These are phyloP conservation scores for Fregetta grallaria DNA, from an alignment of 2,113 vertebrate genomes.

Conservation along the genomic window DNA sequence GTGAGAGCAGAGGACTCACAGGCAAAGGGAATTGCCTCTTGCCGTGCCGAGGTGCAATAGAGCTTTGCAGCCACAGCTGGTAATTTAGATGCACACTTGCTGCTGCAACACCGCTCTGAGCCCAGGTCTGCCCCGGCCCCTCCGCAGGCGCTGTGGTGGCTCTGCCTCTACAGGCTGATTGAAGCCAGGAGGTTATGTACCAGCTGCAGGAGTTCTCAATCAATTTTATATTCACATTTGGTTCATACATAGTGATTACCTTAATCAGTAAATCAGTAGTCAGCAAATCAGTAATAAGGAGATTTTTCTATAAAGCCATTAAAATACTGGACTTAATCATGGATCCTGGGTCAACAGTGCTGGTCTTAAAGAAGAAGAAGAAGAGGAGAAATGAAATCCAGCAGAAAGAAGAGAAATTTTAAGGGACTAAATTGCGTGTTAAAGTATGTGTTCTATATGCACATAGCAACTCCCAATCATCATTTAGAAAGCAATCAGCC, in stretches of 20 bases:
- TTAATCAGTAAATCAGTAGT: conserved; percentile 21
- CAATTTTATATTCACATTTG: background rate
- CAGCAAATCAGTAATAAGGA: conserved; percentile 13
- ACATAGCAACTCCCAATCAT: background rate
- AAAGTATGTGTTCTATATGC: background rate
- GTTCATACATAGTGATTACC: background rate
- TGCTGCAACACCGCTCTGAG: background rate
- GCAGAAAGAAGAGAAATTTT: background rate
- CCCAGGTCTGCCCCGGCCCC: background rate
- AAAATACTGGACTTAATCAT: background rate
- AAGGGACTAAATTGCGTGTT: background rate
- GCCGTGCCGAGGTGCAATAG: background rate
- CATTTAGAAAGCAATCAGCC: background rate
- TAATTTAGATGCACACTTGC: background rate
- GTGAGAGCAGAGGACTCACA: background rate
- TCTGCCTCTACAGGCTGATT: background rate
- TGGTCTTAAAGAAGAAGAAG: background rate
- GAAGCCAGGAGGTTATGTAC: background rate
- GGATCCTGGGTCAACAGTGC: background rate
- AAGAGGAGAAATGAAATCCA: background rate
- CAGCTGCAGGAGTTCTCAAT: background rate
- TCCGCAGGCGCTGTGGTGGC: background rate
- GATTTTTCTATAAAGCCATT: background rate
- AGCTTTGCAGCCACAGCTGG: background rate
- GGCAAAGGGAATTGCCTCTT: background rate